Evolutionary conservation across 1,140 invertebrate genomes (phyloP).

Genomic region (Euschistus heros): DNA sequence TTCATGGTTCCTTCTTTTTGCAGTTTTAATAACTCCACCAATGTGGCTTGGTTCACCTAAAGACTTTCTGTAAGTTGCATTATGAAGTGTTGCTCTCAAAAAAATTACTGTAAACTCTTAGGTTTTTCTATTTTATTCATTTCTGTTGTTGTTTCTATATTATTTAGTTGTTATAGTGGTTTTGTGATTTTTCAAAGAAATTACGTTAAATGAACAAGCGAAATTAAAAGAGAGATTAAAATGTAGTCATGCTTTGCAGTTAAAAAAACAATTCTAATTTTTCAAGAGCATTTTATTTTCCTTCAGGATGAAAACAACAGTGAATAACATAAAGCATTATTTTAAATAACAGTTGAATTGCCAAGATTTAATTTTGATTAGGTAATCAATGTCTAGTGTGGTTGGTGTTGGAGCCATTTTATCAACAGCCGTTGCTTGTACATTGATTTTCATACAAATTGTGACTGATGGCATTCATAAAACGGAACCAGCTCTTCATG

Average conservation of each 20-base stretch:
- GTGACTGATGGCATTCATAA: conserved; percentile 37
- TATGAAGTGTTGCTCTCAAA: background rate
- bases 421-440: conserved; percentile 44
- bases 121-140: conserved; percentile 1
- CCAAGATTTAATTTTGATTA: too few relatives aligned
- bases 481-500: conserved; percentile 33
- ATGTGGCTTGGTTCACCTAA: conserved; percentile 61
- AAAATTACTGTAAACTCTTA: conserved; percentile 3
- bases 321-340: background rate
- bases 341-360: too few relatives aligned
- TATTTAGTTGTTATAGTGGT: too few relatives aligned
- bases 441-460: conserved; percentile 47
- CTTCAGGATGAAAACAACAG: too few relatives aligned
- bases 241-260: too few relatives aligned
- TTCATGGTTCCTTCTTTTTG: conserved; percentile 52
- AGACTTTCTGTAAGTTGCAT: conserved; percentile 51
- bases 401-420: conserved; percentile 45
- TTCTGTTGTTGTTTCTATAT: too few relatives aligned
- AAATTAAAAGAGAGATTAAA: too few relatives aligned
- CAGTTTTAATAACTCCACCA: conserved; percentile 46
- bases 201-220: too few relatives aligned
- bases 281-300: too few relatives aligned
- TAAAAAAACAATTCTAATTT: too few relatives aligned
- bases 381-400: conserved; percentile 32
- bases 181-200: too few relatives aligned